These are phyloP conservation scores for Varecia variegata DNA, from an alignment of 2,797 vertebrate genomes.

Conservation along the genomic window DNA sequence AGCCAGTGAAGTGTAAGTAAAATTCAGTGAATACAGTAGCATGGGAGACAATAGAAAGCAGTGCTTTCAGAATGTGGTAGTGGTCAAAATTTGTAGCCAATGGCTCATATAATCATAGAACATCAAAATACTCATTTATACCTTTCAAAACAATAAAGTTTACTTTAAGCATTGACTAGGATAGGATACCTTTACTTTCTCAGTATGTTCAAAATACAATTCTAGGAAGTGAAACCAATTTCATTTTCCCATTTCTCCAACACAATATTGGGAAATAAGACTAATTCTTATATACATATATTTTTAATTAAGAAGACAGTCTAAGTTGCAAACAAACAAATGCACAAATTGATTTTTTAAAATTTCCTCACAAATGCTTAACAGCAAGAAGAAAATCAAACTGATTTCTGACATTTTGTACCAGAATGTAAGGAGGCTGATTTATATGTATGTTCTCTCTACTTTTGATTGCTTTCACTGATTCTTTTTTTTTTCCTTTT, in stretches of 20 bases:
- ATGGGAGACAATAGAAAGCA: background rate
- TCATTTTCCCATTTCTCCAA: background rate
- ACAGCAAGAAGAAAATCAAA: constrained; percentile 46
- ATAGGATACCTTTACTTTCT: background rate
- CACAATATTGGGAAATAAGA: background rate
- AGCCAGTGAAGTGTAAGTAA: background rate
- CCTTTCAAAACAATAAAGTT: constrained; percentile 5
- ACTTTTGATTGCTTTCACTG: constrained; percentile 59
- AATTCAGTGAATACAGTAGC: background rate
- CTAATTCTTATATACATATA: background rate
- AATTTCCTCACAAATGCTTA: constrained; percentile 51
- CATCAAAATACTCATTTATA: background rate
- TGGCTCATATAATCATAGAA: background rate
- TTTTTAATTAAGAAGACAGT: constrained; percentile 60
- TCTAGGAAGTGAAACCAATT: background rate
- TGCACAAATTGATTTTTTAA: constrained; percentile 60
- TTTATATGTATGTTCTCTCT: constrained; percentile 57
- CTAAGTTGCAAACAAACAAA: constrained; percentile 54
- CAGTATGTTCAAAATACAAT: constrained; percentile 15
- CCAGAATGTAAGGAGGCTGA: constrained; percentile 37
- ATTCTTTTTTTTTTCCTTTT: background rate
- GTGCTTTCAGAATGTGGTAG: background rate
- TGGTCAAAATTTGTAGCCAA: background rate
- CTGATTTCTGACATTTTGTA: constrained; percentile 46
- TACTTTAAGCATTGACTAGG: background rate